Evolutionary conservation across 2,888 invertebrate genomes (phyloP), one percentile per base, ranked within the genome.

Genomic region (Synanthedon myopaeformis): DNA sequence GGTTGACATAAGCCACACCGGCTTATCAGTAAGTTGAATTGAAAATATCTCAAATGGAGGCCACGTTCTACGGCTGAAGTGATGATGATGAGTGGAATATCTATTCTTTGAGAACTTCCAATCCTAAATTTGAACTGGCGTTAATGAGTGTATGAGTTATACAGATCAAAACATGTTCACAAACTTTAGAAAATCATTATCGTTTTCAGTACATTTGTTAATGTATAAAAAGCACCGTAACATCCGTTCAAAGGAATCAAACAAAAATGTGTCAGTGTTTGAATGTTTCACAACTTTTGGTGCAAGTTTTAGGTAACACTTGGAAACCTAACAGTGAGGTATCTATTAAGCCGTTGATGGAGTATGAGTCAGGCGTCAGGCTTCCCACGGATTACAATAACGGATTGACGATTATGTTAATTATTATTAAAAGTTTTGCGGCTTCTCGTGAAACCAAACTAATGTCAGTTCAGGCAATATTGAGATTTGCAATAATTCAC

Each of bases 331-430:
- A 12, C 45, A 45, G 14, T 45, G 45, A 45, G 45, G 13, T 45
- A 45, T 45, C 45, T 45, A 45, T 45, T 45, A 45, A 45, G 45
- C 14, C 45, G 45, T 6, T 45, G 45, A 45, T 45, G n/a, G 45
- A 45, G 45, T 45, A 35, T 35, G 35, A 8, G 13, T 8, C 45
- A 45, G 45, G 45, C 45, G 5, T 8, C 45, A 4, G 45, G 45
- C 45, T 45, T 12, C 45, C 3, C 14, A 12, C 5, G 45, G 45
- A 45, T 45, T 45, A 45, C 45, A 45, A 45, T 45, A 45, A n/a
- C 8, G 12, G 13, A 45, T 45, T 45, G 13, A 51, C 49, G 58
- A 58, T 58, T 58, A 58, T 58, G 57, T 2, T 55, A 58, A 58
- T 58, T n/a, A 13, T 51, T 45, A 12, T 12, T 0, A 45, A 45